Percentiles rank a stretch among this genome's conserved stretches.
Evolutionary conservation across 2,888 invertebrate species (phyloP).

Genomic region (Lasioglossum calceatum): DNA sequence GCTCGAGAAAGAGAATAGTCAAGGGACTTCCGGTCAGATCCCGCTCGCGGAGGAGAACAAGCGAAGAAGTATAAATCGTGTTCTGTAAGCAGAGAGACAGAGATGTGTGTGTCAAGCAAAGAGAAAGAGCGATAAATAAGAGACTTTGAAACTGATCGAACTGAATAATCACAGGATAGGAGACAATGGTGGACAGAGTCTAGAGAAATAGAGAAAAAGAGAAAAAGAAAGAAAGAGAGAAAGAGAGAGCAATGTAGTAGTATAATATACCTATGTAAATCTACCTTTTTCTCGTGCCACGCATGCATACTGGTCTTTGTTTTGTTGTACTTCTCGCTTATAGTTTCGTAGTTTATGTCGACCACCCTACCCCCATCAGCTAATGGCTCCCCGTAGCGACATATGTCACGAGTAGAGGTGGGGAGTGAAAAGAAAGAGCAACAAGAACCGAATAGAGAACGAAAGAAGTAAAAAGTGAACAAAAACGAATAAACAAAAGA

Average conservation of each 20-base stretch:
- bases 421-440: constrained; percentile 18
- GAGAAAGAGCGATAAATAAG: background rate
- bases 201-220: constrained; percentile 64
- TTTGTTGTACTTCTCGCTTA: constrained; percentile 51
- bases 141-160: constrained; percentile 23
- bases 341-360: constrained; percentile 44
- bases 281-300: constrained; percentile 79
- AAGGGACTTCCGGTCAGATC: constrained; percentile 23
- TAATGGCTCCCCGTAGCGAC: constrained; percentile 51
- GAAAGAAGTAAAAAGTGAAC: background rate
- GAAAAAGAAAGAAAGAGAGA: constrained; percentile 65
- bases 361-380: constrained; percentile 60
- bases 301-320: constrained; percentile 73
- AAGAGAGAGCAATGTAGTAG: constrained; percentile 63
- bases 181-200: constrained; percentile 58
- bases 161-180: constrained; percentile 49
- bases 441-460: constrained; percentile 21
- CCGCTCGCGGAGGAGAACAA: constrained; percentile 38
- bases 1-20: background rate
- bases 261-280: constrained; percentile 71
- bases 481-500: constrained; percentile 12
- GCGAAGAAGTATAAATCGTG: constrained; percentile 50
- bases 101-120: constrained; percentile 28
- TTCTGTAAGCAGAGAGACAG: constrained; percentile 62
- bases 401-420: constrained; percentile 25